These are phyloP conservation scores for Zaprionus lachaisei DNA, from an alignment of 1,140 invertebrate species.

Conservation along the genomic window DNA sequence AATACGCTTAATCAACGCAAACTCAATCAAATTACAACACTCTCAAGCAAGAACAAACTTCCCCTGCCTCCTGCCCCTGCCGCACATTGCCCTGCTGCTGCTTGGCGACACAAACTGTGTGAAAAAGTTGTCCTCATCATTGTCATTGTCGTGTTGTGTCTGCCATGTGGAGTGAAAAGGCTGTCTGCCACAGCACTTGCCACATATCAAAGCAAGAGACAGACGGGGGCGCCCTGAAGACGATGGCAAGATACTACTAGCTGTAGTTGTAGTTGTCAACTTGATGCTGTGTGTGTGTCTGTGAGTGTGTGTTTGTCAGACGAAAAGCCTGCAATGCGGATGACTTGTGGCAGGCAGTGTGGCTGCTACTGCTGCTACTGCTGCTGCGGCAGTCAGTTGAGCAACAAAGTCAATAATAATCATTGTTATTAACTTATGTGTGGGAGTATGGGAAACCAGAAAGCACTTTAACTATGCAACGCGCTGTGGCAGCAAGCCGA, in stretches of 20 bases:
- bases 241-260: slow-evolving; percentile 14
- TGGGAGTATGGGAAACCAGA: slow-evolving; percentile 11
- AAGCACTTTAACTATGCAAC: slow-evolving; percentile 60
- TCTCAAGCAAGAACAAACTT: slow-evolving; percentile 61
- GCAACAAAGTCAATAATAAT: slow-evolving; percentile 70
- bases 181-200: slow-evolving; percentile 47
- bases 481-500: slow-evolving; percentile 55
- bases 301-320: slow-evolving; percentile 27
- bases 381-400: slow-evolving; percentile 17
- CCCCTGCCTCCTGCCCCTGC: neutral
- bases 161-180: neutral
- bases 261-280: slow-evolving; percentile 65
- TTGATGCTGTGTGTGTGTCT: slow-evolving; percentile 25
- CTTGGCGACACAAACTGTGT: slow-evolving; percentile 8
- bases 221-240: slow-evolving; percentile 26
- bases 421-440: slow-evolving; percentile 74
- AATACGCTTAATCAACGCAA: slow-evolving; percentile 80
- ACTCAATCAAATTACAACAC: slow-evolving; percentile 77
- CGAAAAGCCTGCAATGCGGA: slow-evolving; percentile 59
- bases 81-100: neutral
- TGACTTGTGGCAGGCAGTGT: slow-evolving; percentile 46
- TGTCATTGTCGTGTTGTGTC: slow-evolving; percentile 32
- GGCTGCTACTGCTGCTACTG: slow-evolving; percentile 28
- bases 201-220: slow-evolving; percentile 59
- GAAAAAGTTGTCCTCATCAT: slow-evolving; percentile 65